Evolutionary conservation across 2,113 vertebrate genomes (phyloP).

Genomic region (Miniopterus natalensis): DNA sequence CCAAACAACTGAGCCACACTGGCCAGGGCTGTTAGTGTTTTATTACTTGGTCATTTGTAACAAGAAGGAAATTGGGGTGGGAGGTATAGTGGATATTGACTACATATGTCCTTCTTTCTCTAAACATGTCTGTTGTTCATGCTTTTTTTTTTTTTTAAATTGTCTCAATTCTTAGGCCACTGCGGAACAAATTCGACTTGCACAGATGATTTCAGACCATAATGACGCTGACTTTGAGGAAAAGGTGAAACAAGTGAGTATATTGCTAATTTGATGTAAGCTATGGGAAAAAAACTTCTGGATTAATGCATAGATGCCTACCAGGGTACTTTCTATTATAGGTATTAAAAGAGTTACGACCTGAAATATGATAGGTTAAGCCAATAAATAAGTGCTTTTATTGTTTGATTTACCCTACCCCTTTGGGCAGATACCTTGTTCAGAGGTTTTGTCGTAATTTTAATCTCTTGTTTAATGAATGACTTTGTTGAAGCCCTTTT

Average conservation of each 20-base stretch:
- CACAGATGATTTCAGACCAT: slow-evolving; percentile 99
- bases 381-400: slow-evolving; percentile 18
- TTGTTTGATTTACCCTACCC: not conserved
- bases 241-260: slow-evolving; percentile 98
- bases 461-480: not conserved
- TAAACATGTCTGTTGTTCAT: not conserved
- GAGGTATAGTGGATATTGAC: not conserved
- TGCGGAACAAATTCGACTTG: slow-evolving; percentile 98
- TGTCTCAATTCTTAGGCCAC: slow-evolving; percentile 91
- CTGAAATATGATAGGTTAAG: slow-evolving; percentile 16
- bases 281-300: not conserved
- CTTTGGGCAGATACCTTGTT: slow-evolving; percentile 16
- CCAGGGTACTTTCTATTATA: not conserved
- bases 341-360: not conserved
- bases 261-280: not conserved
- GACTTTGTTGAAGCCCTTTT: not conserved
- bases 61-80: not conserved
- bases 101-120: not conserved
- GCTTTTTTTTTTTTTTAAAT: not conserved
- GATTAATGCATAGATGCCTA: not conserved
- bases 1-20: not conserved
- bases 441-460: slow-evolving; percentile 32
- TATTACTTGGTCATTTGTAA: slow-evolving; percentile 9
- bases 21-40: not conserved
- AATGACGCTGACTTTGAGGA: slow-evolving; percentile 99